phyloP scores from a whole-genome alignment of 2,113 vertebrate genomes.

The Hypomesus transpacificus region DNA sequence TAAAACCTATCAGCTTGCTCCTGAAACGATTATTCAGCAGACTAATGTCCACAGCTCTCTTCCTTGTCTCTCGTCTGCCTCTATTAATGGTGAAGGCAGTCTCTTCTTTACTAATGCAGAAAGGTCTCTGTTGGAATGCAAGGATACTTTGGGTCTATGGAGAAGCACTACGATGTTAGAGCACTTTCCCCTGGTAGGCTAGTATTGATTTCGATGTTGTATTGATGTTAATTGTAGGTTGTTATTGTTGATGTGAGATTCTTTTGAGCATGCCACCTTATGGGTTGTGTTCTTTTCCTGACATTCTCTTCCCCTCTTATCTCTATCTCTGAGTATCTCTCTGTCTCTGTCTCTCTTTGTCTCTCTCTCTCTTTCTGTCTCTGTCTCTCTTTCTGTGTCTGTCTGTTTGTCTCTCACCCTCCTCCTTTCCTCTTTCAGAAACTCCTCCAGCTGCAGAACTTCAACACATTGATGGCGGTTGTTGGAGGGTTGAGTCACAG shows the following conservation, averaged over 20 bases:
- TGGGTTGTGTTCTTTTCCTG: too few species aligned
- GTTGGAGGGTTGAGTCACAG: conserved; percentile 96
- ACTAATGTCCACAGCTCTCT: not conserved
- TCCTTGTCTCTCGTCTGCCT: not conserved
- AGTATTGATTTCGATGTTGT: not conserved
- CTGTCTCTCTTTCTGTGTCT: not conserved
- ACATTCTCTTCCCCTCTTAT: too few species aligned
- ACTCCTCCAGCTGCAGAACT: conserved; percentile 93
- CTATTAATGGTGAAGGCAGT: not conserved
- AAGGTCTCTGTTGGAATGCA: not conserved
- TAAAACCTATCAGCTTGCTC: not conserved
- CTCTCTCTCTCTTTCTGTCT: not conserved
- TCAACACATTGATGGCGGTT: conserved; percentile 96
- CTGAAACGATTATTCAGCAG: not conserved
- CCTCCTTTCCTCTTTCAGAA: conserved; percentile 73
- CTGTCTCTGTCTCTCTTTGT: not conserved
- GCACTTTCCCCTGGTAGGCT: not conserved
- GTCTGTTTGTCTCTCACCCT: not conserved
- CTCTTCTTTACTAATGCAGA: conserved; percentile 3
- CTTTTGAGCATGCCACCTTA: too few species aligned
- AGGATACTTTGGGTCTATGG: not conserved
- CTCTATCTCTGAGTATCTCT: too few species aligned
- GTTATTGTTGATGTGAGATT: not conserved
- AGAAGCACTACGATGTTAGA: not conserved
- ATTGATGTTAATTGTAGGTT: not conserved